Conservation (phyloP, 2,797 vertebrate species). For the Sebastes wilsoni region DNA sequence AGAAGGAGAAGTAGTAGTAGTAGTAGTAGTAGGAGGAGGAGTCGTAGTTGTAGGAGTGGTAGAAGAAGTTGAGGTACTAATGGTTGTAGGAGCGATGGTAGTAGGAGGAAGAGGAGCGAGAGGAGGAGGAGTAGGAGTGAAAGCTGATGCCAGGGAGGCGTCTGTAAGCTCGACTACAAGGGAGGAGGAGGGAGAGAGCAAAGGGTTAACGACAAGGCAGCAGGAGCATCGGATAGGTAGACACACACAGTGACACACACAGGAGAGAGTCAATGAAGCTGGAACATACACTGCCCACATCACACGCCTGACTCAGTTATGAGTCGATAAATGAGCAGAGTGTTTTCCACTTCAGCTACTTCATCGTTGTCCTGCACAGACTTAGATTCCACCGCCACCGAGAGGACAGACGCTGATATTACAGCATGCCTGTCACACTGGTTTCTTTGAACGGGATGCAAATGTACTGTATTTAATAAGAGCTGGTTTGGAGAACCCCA, state of each 20-base stretch:
- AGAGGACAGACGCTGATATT: slow-evolving; percentile 37
- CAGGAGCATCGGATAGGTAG: slow-evolving; percentile 34
- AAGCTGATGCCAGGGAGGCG: slow-evolving; percentile 76
- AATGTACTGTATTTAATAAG: neutral
- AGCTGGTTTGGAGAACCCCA: neutral
- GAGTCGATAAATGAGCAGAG: neutral
- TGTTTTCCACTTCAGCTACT: neutral
- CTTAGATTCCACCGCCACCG: slow-evolving; percentile 49
- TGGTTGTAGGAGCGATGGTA: slow-evolving; percentile 77
- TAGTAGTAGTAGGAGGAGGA: slow-evolving; percentile 69
- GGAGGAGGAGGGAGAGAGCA: slow-evolving; percentile 79
- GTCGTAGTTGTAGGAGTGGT: slow-evolving; percentile 62
- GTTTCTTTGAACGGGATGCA: neutral
- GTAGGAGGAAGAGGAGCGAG: slow-evolving; percentile 75
- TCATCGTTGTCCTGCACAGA: neutral
- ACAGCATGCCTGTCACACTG: neutral
- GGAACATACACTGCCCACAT: neutral
- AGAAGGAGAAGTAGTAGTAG: slow-evolving; percentile 65
- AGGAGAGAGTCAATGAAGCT: neutral
- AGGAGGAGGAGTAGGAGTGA: slow-evolving; percentile 74
- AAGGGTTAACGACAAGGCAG: slow-evolving; percentile 72
- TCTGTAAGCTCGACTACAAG: slow-evolving; percentile 83
- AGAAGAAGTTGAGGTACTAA: slow-evolving; percentile 72
- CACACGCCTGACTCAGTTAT: neutral
- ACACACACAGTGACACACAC: slow-evolving; percentile 18